Conservation (phyloP, 2,888 invertebrate genomes). For the Drosophila monieri region DNA sequence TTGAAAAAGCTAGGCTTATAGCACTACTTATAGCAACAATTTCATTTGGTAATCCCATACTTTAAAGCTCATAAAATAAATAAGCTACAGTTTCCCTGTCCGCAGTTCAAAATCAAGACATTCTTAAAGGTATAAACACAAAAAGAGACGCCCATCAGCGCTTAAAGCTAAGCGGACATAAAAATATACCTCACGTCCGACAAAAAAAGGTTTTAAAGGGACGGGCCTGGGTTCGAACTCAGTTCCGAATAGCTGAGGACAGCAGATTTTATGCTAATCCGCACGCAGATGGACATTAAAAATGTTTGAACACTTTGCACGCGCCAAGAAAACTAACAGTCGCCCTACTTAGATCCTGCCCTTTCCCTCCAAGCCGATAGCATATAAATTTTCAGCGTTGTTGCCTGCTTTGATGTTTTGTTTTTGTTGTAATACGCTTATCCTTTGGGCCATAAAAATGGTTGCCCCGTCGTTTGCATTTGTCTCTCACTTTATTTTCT, state of each 20-base stretch:
- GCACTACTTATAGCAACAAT: slow-evolving; percentile 9
- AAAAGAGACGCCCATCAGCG: slow-evolving; percentile 20
- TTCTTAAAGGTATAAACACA: slow-evolving; percentile 56
- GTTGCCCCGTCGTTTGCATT: slow-evolving; percentile 63
- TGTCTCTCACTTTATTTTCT: slow-evolving; percentile 41
- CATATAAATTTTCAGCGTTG: slow-evolving; percentile 30
- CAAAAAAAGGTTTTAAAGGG: slow-evolving; percentile 1
- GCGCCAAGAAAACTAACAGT: slow-evolving; percentile 47
- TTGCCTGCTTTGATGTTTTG: slow-evolving; percentile 22
- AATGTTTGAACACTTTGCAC: slow-evolving; percentile 62
- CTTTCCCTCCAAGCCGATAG: slow-evolving; percentile 21
- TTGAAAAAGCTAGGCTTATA: neutral
- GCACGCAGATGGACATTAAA: slow-evolving; percentile 72
- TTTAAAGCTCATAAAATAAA: slow-evolving; percentile 46
- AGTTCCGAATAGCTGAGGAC: slow-evolving; percentile 18
- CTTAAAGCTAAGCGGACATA: slow-evolving; percentile 61
- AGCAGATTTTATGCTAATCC: slow-evolving; percentile 70
- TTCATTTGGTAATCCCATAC: slow-evolving; percentile 37
- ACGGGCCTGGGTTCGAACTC: neutral
- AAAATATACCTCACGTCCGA: slow-evolving; percentile 44
- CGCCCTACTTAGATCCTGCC: neutral
- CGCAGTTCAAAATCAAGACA: slow-evolving; percentile 52
- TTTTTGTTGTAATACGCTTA: slow-evolving; percentile 66
- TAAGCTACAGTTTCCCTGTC: slow-evolving; percentile 37
- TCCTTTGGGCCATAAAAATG: slow-evolving; percentile 64